phyloP scores from a whole-genome alignment of 2,888 invertebrate genomes.

The Allophyes oxyacanthae region DNA sequence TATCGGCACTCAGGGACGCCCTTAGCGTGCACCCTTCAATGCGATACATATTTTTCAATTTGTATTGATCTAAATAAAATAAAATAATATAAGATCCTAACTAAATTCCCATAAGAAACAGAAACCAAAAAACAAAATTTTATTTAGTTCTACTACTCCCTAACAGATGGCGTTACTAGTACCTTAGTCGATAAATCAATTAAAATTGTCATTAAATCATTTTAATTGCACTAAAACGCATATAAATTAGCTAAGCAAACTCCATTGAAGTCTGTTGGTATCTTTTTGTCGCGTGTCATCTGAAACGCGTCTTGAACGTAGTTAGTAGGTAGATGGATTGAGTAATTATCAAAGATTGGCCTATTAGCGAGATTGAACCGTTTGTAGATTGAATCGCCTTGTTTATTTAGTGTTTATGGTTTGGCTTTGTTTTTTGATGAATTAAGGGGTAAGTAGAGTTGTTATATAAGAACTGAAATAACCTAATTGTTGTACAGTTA shows the following conservation, averaged over 20 bases:
- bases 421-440: constrained; percentile 27
- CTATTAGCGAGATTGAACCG: constrained; percentile 52
- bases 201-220: constrained; percentile 59
- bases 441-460: constrained; percentile 8
- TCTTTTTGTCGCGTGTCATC: constrained; percentile 51
- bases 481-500: too few relatives aligned
- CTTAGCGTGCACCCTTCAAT: too few relatives aligned
- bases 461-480: too few relatives aligned
- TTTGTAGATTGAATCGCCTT: constrained; percentile 14
- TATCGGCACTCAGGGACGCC: too few relatives aligned
- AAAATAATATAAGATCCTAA: too few relatives aligned
- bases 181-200: constrained; percentile 6
- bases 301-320: constrained; percentile 41
- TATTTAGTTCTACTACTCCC: constrained; percentile 69
- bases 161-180: constrained; percentile 74
- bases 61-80: too few relatives aligned
- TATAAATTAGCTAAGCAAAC: constrained; percentile 48
- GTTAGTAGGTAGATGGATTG: constrained; percentile 45
- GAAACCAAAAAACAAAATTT: not conserved
- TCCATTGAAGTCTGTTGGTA: constrained; percentile 36
- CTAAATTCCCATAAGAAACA: too few relatives aligned
- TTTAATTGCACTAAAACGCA: constrained; percentile 74
- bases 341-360: constrained; percentile 62
- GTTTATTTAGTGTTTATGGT: constrained; percentile 22
- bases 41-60: too few relatives aligned